A percentile compares a stretch with the other conserved stretches of the same genome.
phyloP scores from a whole-genome alignment of 2,113 vertebrate species.

The Piliocolobus tephrosceles region DNA sequence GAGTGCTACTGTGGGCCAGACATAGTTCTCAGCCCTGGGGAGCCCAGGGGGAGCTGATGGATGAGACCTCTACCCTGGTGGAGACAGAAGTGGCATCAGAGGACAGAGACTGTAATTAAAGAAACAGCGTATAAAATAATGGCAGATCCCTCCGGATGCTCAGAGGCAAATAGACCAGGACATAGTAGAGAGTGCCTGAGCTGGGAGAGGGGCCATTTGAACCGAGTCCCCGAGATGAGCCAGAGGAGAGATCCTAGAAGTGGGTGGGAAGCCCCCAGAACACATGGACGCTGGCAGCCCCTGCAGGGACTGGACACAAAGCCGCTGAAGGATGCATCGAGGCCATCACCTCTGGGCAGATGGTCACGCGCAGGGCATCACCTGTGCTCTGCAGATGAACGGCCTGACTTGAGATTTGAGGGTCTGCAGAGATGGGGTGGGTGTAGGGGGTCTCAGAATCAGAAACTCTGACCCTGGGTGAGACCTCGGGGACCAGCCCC shows the following conservation, averaged over 20 bases:
- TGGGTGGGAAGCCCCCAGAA: background rate
- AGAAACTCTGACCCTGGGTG: background rate
- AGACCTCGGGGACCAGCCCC: background rate
- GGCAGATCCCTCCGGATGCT: too few species aligned
- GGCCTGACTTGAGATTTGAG: background rate
- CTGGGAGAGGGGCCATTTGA: background rate
- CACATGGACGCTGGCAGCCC: background rate
- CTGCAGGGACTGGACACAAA: too few species aligned
- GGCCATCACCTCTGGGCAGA: rapidly evolving
- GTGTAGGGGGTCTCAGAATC: too few species aligned
- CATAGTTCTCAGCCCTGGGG: background rate
- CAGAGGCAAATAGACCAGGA: rapidly evolving
- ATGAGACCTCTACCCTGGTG: background rate
- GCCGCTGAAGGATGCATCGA: background rate
- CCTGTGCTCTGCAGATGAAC: rapidly evolving
- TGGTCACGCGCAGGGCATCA: rapidly evolving
- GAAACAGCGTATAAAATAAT: background rate
- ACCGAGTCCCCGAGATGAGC: background rate
- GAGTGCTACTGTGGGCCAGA: background rate
- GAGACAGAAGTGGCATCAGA: rapidly evolving
- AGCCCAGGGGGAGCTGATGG: rapidly evolving
- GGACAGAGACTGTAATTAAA: background rate
- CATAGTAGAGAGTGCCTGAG: too few species aligned
- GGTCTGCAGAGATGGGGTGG: too few species aligned
- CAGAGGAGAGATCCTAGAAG: background rate